Percentiles rank a stretch among this genome's conserved stretches.
phyloP scores from a whole-genome alignment of 1,140 invertebrate genomes.

The Macrobrachium rosenbergii region DNA sequence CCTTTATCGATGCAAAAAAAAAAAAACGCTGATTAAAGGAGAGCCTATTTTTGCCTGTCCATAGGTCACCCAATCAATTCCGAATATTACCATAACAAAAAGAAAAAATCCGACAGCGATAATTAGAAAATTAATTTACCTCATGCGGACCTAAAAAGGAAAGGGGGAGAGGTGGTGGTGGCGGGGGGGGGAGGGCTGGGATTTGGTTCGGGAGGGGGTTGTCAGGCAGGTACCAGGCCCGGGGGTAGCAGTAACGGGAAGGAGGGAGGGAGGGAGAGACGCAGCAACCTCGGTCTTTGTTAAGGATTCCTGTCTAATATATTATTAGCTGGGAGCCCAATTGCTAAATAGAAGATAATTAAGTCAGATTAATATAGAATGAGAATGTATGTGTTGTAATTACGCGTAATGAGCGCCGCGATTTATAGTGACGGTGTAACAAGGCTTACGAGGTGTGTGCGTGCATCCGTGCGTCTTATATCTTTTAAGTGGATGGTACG shows the following conservation, averaged over 20 bases:
- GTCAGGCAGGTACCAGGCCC: too few relatives aligned
- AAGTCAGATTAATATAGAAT: slow-evolving; percentile 44
- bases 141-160: not conserved
- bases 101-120: not conserved
- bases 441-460: too few relatives aligned
- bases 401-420: slow-evolving; percentile 14
- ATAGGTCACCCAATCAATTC: not conserved
- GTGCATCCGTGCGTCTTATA: too few relatives aligned
- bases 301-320: slow-evolving; percentile 1
- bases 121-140: not conserved
- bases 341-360: slow-evolving; percentile 36
- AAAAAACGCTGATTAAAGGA: too few relatives aligned
- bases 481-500: not conserved
- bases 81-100: not conserved
- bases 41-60: not conserved
- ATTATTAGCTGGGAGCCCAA: slow-evolving; percentile 37
- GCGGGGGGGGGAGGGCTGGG: not conserved
- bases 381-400: slow-evolving; percentile 36
- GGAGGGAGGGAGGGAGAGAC: not conserved
- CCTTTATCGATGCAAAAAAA: too few relatives aligned
- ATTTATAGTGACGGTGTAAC: slow-evolving; percentile 29
- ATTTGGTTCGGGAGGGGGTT: not conserved
- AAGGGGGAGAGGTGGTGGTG: not conserved
- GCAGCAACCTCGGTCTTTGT: slow-evolving; percentile 7
- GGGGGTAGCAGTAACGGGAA: too few relatives aligned